Percentiles rank a stretch among this genome's conserved stretches.
These are phyloP conservation scores for Eucriotettix oculatus DNA, from an alignment of 2,888 invertebrate genomes.

Conservation along the genomic window DNA sequence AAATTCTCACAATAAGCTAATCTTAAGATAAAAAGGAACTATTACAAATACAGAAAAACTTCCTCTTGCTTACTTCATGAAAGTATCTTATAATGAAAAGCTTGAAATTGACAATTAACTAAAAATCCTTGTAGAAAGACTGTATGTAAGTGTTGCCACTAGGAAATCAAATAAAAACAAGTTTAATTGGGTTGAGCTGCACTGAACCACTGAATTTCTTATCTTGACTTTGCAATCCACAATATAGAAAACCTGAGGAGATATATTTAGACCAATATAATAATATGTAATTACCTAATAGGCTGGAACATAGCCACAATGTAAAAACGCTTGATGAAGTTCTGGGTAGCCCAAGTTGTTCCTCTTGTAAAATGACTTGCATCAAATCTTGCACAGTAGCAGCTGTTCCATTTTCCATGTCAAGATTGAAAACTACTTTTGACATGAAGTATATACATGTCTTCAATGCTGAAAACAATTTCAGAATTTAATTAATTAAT, in stretches of 20 bases:
- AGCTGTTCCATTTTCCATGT: conserved; percentile 58
- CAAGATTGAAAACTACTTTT: conserved; percentile 63
- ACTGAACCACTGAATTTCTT: neutral
- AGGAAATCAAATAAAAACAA: neutral
- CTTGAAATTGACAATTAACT: too few species aligned
- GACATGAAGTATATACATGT: conserved; percentile 73
- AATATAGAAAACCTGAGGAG: neutral
- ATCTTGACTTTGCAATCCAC: neutral
- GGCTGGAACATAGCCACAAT: conserved; percentile 85
- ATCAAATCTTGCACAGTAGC: conserved; percentile 41
- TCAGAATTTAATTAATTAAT: neutral
- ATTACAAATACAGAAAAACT: too few species aligned
- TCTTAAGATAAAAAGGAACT: too few species aligned
- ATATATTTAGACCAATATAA: neutral
- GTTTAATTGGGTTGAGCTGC: neutral
- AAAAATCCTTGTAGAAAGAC: too few species aligned
- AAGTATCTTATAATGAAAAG: too few species aligned
- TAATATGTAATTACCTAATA: conserved; percentile 42
- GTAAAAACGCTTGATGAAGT: conserved; percentile 74
- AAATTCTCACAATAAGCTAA: too few species aligned
- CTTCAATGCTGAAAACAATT: conserved; percentile 12
- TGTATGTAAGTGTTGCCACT: too few species aligned
- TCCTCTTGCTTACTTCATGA: too few species aligned
- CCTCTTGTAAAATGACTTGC: conserved; percentile 49
- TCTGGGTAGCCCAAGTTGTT: conserved; percentile 60